These are phyloP conservation scores for Phylloscopus trochilus DNA, from an alignment of 2,113 vertebrate species.

Conservation along the genomic window DNA sequence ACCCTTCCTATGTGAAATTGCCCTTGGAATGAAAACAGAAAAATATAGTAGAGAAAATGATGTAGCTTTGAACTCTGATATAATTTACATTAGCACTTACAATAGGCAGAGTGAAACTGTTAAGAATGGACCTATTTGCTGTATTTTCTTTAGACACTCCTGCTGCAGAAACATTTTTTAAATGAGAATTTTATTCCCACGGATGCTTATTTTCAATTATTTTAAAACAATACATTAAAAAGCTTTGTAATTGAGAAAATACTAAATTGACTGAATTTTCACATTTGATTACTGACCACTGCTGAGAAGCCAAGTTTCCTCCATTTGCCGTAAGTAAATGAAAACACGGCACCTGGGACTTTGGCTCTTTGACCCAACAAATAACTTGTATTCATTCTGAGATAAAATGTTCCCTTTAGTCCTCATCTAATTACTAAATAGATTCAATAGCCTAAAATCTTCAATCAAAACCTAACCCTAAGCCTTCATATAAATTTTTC, in stretches of 20 bases:
- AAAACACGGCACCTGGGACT: slow-evolving; percentile 6
- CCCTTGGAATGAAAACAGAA: neutral
- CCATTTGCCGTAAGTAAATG: neutral
- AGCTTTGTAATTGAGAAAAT: slow-evolving; percentile 23
- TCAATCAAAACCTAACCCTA: slow-evolving; percentile 40
- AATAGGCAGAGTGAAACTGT: neutral
- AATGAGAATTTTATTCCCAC: slow-evolving; percentile 35
- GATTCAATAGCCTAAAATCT: slow-evolving; percentile 52
- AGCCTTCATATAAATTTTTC: slow-evolving; percentile 41
- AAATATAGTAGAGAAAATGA: neutral
- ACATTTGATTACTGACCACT: slow-evolving; percentile 44
- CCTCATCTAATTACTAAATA: slow-evolving; percentile 43
- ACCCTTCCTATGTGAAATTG: neutral
- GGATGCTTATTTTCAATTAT: slow-evolving; percentile 53
- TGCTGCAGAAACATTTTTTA: slow-evolving; percentile 30
- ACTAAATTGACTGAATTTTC: slow-evolving; percentile 17
- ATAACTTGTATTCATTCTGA: neutral
- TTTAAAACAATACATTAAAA: slow-evolving; percentile 54
- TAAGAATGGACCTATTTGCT: neutral
- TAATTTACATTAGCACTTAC: neutral
- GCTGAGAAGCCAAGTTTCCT: slow-evolving; percentile 30
- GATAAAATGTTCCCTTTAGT: slow-evolving; percentile 17
- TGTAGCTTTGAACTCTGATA: neutral
- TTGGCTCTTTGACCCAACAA: slow-evolving; percentile 2
- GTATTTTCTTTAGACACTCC: neutral